Base-by-base conservation (phyloP, 2,113 vertebrate genomes). In the Rhombomys opimus region DNA sequence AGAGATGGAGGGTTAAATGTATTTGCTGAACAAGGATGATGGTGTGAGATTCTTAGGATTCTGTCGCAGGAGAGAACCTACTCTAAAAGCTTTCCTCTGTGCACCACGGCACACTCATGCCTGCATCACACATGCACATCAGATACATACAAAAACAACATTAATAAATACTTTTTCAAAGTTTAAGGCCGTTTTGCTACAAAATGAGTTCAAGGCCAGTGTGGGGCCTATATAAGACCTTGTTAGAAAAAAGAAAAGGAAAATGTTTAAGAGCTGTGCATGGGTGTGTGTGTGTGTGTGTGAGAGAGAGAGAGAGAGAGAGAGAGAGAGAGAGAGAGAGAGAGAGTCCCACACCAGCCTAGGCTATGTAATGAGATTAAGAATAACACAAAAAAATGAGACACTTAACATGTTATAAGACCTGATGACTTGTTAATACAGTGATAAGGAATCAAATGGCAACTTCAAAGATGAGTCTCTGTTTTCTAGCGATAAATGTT, bases 341-440 rank as follows among this genome's bases (percentile, higher is more conserved):
- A 32, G 9, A 67, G 20, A 72, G 22, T 73, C 35, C 35, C 10
- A 57, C 35, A 7, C 50, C 20, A 88, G 86, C 50, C 22, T 38
- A 73, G 86, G 68, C 68, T 73, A 61, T 13, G 23, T 38, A n/a
- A 22, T 38, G 11, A 82, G 35, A 61, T 38, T 57, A 54, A 57
- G 20, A n/a, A 70, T 23, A 87, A 68, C 63, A 35, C 46, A 52
- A 70, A 30, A 87, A 46, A 41, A 84, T 7, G 70, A 87, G 67
- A 87, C 52, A 87, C 7, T 54, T 70, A 57, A 41, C 80, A 17
- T 23, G 46, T 54, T 87, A 81, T 0, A 82, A 59, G 18, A 92
- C 32, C 61, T 96, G 76, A 87, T 77, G 61, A 82, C 81, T 84
- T 87, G 52, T 94, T 76, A 54, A 82, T 46, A 61, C 70, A 68